phyloP scores from a whole-genome alignment of 1,140 invertebrate genomes.

The Daktulosphaira vitifoliae region DNA sequence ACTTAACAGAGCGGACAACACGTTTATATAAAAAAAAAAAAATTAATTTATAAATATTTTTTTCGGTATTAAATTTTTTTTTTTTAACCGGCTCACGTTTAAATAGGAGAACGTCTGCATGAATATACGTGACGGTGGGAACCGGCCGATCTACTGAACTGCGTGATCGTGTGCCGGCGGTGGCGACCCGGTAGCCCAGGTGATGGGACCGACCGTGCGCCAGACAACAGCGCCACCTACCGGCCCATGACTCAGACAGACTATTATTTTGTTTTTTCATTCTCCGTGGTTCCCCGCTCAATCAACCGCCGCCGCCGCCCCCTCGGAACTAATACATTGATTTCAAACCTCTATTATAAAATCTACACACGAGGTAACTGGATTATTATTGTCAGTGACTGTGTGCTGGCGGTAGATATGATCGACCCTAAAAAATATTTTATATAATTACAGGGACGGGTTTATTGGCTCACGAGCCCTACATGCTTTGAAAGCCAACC shows the following conservation, averaged over 20 bases:
- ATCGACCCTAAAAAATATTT: too few relatives aligned
- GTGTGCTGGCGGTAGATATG: too few relatives aligned
- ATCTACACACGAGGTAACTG: too few relatives aligned
- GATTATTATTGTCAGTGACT: too few relatives aligned
- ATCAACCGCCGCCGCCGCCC: neutral
- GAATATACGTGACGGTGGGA: constrained; percentile 17
- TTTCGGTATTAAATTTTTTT: neutral
- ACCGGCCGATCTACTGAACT: constrained; percentile 31
- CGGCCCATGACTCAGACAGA: neutral
- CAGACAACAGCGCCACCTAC: constrained; percentile 1
- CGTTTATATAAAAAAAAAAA: constrained; percentile 4
- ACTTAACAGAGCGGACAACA: constrained; percentile 25
- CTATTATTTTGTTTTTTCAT: neutral
- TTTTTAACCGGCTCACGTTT: constrained; percentile 23
- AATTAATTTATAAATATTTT: constrained; percentile 2
- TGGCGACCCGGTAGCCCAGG: constrained; percentile 23
- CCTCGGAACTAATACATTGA: too few relatives aligned
- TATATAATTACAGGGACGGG: too few relatives aligned
- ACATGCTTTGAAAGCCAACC: too few relatives aligned
- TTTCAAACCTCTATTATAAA: too few relatives aligned
- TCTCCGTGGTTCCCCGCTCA: neutral
- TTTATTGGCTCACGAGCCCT: too few relatives aligned
- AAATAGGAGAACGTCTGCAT: neutral
- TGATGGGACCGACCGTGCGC: constrained; percentile 11
- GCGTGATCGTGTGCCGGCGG: constrained; percentile 29